These are phyloP conservation scores for Heterochromis multidens DNA, from an alignment of 2,113 vertebrate species.

Conservation along the genomic window DNA sequence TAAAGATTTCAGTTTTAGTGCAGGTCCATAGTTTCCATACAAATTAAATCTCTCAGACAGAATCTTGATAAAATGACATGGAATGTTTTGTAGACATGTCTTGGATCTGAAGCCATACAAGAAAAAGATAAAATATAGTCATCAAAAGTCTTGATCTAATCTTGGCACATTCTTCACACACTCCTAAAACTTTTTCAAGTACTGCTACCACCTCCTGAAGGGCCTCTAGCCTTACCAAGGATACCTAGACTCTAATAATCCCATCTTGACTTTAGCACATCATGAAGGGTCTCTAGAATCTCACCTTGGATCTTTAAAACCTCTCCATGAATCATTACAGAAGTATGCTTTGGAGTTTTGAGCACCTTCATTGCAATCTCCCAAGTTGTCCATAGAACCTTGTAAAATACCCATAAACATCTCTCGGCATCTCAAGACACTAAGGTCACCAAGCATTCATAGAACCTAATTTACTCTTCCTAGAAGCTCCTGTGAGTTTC, in stretches of 20 bases:
- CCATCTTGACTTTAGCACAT: not conserved
- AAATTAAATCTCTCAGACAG: not conserved
- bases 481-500: not conserved
- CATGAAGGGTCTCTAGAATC: not conserved
- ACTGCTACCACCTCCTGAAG: too few species aligned
- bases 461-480: not conserved
- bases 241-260: not conserved
- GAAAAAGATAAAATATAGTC: too few species aligned
- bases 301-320: not conserved
- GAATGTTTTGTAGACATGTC: not conserved
- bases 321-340: not conserved
- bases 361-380: not conserved
- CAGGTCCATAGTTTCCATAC: not conserved
- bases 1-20: accelerated
- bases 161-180: too few species aligned
- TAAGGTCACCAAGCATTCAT: not conserved
- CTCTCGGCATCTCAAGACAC: too few species aligned
- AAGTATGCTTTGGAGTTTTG: not conserved
- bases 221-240: too few species aligned
- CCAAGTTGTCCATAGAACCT: not conserved
- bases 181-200: too few species aligned
- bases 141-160: too few species aligned
- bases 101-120: too few species aligned
- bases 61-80: not conserved
- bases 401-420: not conserved